Evolutionary conservation across 2,888 invertebrate species (phyloP).

Genomic region (Crioceris asparagi): DNA sequence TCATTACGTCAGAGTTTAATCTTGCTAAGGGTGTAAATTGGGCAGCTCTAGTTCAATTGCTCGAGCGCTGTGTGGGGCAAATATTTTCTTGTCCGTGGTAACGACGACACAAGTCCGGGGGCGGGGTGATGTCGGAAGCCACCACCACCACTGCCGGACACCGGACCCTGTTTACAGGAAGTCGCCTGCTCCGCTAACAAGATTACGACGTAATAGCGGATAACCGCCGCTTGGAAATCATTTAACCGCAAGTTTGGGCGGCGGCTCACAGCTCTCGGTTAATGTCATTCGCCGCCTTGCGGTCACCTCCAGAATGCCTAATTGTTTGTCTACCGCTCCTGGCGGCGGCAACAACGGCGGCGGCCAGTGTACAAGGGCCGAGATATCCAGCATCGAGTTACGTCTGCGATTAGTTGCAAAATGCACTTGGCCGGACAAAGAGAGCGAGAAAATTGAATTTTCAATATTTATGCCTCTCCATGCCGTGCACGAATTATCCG

Average conservation of each 20-base stretch:
- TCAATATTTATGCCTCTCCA: too few species aligned
- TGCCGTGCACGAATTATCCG: too few species aligned
- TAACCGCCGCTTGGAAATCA: slow-evolving; percentile 29
- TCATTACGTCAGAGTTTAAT: too few species aligned
- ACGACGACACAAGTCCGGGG: too few species aligned
- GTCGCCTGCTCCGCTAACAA: slow-evolving; percentile 26
- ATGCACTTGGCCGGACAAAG: not conserved
- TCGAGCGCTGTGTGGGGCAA: too few species aligned
- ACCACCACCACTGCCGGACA: not conserved
- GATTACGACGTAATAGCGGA: slow-evolving; percentile 33
- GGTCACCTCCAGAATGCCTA: slow-evolving; percentile 12
- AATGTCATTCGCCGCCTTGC: slow-evolving; percentile 19
- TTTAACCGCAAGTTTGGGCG: slow-evolving; percentile 29
- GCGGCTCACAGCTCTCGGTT: too few species aligned
- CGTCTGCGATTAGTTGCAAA: slow-evolving; percentile 2
- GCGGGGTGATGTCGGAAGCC: too few species aligned
- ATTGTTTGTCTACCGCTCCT: slow-evolving; percentile 12
- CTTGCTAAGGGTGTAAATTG: too few species aligned
- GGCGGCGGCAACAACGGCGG: not conserved
- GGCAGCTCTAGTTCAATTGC: too few species aligned
- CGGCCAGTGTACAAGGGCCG: too few species aligned
- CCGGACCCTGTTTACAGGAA: not conserved
- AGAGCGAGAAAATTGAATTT: not conserved
- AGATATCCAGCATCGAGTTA: not conserved
- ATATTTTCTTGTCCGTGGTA: too few species aligned